Conservation (phyloP, 2,888 invertebrate species). For the Pterostichus madidus region DNA sequence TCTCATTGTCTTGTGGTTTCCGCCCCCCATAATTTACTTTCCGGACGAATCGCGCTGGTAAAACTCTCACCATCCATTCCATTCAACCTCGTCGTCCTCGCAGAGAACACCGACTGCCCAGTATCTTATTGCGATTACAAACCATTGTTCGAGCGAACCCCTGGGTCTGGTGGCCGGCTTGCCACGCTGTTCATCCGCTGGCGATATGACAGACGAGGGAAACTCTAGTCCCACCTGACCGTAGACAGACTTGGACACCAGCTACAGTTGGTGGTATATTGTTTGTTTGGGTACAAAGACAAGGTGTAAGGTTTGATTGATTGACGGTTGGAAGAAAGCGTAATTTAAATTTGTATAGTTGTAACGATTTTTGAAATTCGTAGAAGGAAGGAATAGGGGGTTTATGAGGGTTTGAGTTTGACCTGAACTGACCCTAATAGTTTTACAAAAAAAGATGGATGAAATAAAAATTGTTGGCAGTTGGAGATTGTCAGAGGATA, state of each 20-base stretch:
- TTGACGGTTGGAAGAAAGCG: slow-evolving; percentile 2
- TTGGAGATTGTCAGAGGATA: no score
- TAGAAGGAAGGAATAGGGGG: no score
- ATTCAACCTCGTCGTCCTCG: not conserved
- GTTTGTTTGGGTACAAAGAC: not conserved
- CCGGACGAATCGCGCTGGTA: no score
- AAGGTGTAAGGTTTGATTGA: slow-evolving; percentile 36
- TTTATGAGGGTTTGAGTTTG: no score
- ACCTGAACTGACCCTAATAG: no score
- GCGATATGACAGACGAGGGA: slow-evolving; percentile 29
- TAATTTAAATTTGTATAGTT: not conserved
- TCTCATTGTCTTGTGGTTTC: no score
- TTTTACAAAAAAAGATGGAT: no score
- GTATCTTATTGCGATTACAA: slow-evolving; percentile 52
- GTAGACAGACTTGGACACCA: not conserved
- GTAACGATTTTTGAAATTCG: not conserved
- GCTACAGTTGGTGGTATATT: slow-evolving; percentile 28
- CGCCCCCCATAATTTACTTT: no score
- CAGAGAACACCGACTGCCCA: not conserved
- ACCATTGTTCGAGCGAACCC: slow-evolving; percentile 30
- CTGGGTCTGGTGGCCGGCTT: not conserved
- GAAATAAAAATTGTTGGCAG: no score
- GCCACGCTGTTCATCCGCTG: not conserved
- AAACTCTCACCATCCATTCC: slow-evolving; percentile 1
- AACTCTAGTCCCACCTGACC: slow-evolving; percentile 23